A percentile compares a stretch with the other conserved stretches of the same genome.
Conservation (phyloP, 37 sponge, comb jelly and placozoan genomes). For the Crambe crambe region DNA sequence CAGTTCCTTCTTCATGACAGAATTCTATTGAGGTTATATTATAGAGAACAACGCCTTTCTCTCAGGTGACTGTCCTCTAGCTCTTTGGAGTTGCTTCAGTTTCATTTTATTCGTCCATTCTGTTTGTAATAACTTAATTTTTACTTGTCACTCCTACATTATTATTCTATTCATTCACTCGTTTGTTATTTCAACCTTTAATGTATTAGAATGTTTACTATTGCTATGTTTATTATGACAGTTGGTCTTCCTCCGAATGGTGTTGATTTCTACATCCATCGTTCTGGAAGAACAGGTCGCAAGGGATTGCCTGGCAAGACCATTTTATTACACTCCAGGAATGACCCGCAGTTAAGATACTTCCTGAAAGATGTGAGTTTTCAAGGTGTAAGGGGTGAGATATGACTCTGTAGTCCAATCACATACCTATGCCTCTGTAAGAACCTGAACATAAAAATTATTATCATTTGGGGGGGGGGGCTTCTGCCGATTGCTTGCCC, state of each 20-base stretch:
- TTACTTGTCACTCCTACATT: not conserved
- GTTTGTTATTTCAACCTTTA: not conserved
- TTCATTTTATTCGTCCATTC: not conserved
- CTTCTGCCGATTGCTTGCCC: too few species aligned
- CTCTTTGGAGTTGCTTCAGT: not conserved
- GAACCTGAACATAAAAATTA: too few species aligned
- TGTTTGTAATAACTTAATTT: not conserved
- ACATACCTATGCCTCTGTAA: too few species aligned
- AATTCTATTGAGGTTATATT: too few species aligned
- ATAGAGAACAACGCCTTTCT: too few species aligned
- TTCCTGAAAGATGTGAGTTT: constrained; percentile 9
- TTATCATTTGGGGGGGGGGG: too few species aligned
- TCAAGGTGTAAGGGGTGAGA: too few species aligned
- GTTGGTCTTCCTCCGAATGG: constrained; percentile 62
- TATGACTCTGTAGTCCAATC: too few species aligned
- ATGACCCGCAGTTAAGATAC: too few species aligned
- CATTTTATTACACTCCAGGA: constrained; percentile 16
- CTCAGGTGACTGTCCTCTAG: too few species aligned
- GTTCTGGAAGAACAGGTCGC: constrained; percentile 60
- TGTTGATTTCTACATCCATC: constrained; percentile 60
- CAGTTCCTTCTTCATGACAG: too few species aligned
- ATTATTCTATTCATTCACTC: not conserved
- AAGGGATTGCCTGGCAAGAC: constrained; percentile 33
- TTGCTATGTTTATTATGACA: not conserved
- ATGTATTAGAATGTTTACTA: not conserved